Percentiles rank a stretch among this genome's conserved stretches.
These are phyloP conservation scores for Oreohelix idahoensis DNA, from an alignment of 1,140 invertebrate species.

Conservation along the genomic window DNA sequence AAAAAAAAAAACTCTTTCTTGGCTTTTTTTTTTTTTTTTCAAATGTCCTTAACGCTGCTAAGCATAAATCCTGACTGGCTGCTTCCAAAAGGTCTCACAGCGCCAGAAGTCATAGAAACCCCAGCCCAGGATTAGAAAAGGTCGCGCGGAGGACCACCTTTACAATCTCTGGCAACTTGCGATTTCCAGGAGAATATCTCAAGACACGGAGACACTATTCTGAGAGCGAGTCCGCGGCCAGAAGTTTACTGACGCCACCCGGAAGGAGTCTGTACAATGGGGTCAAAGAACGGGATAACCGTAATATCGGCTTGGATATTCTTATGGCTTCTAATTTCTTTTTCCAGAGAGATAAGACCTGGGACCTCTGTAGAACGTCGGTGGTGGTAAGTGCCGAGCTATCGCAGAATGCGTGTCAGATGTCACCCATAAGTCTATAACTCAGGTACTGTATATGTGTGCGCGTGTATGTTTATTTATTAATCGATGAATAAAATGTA, in stretches of 20 bases:
- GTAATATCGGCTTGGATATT: too few species aligned
- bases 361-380: background rate
- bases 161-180: background rate
- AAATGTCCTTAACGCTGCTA: too few species aligned
- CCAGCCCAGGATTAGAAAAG: too few species aligned
- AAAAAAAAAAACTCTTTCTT: too few species aligned
- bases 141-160: background rate
- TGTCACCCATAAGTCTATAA: background rate
- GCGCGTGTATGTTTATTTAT: too few species aligned
- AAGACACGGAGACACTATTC: background rate
- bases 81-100: background rate
- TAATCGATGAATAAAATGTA: too few species aligned
- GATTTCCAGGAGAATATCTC: background rate
- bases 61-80: too few species aligned
- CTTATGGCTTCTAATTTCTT: too few species aligned
- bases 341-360: background rate
- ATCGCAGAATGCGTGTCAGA: background rate
- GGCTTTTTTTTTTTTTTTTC: too few species aligned
- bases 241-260: background rate
- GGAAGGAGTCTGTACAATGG: background rate
- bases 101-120: background rate
- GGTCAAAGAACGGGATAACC: background rate
- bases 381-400: background rate
- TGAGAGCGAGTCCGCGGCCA: background rate
- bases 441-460: too few species aligned